A percentile compares a stretch with the other conserved stretches of the same genome.
These are phyloP conservation scores for Sander vitreus DNA, from an alignment of 2,113 vertebrate genomes.

Conservation along the genomic window DNA sequence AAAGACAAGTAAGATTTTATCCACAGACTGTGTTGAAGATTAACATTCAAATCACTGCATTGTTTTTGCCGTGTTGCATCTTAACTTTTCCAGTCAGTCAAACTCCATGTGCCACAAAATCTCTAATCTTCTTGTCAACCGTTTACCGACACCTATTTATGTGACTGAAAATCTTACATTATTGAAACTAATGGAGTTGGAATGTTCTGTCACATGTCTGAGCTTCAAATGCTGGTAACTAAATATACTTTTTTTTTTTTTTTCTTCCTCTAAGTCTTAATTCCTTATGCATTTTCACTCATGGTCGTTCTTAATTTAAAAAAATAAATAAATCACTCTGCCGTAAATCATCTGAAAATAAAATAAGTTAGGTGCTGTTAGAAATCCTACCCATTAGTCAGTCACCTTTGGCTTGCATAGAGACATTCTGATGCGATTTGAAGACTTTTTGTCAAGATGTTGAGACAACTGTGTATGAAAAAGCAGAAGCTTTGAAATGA, in stretches of 20 bases:
- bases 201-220: slow-evolving; percentile 26
- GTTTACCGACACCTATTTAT: neutral
- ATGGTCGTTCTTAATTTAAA: slow-evolving; percentile 6
- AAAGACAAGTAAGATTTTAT: neutral
- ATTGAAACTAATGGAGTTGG: neutral
- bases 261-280: neutral
- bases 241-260: neutral
- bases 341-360: slow-evolving; percentile 7
- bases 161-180: neutral
- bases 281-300: neutral
- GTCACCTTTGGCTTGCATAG: slow-evolving; percentile 62
- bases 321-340: slow-evolving; percentile 32
- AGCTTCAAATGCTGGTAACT: slow-evolving; percentile 40
- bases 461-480: neutral
- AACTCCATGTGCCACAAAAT: neutral
- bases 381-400: neutral
- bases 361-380: slow-evolving; percentile 5
- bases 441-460: neutral
- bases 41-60: neutral
- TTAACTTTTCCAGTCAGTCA: neutral
- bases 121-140: neutral
- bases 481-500: slow-evolving; percentile 21
- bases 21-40: neutral
- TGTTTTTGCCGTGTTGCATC: neutral
- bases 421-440: neutral